Base-by-base conservation (phyloP, 2,113 vertebrate genomes). In the Malurus melanocephalus region DNA sequence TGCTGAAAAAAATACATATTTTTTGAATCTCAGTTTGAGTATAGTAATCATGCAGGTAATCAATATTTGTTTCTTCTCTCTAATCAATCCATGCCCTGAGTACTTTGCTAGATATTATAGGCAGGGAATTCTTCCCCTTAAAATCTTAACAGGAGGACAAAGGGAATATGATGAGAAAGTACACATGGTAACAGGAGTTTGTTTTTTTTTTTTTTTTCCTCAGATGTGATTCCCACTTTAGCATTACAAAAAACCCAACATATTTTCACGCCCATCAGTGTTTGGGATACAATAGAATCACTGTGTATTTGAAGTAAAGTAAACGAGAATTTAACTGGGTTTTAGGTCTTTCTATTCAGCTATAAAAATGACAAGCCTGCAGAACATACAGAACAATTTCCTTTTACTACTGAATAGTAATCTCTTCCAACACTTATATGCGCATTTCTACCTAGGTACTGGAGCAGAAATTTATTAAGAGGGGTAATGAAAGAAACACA, bases 1-100 rank as follows among this genome's bases (percentile, higher is more conserved):
- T 83, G 13, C 48, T 74, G 32, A 81, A 62, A 59, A 59, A 88
- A 80, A 81, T 65, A 67, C 10, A 10, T 61, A 40, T 71, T 92
- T 87, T 85, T n/a, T 71, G 75, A 87, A 87, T 89, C 35, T 83
- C 72, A 56, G 13, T 62, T 77, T 91, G 56, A 89, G 43, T 68
- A 55, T 22, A 33, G 28, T 38, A 79, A 71, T 85, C 85, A 85
- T 67, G 27, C 13, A 90, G 21, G 45, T 55, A 90, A 85, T 89
- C 78, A 87, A 80, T 92, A 87, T 73, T 42, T 87, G 11, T 87
- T 90, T 87, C 48, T 85, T 67, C 26, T 73, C 19, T 66, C 35
- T 59, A 77, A 83, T 87, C 79, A 92, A 55, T 82, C 53, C 49
- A 9, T 66, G 30, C 48, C 30, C 53, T 78, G 30, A 42, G 35